These are phyloP conservation scores for Pangasius mekongensis DNA, from an alignment of 2,797 vertebrate species.

Conservation along the genomic window DNA sequence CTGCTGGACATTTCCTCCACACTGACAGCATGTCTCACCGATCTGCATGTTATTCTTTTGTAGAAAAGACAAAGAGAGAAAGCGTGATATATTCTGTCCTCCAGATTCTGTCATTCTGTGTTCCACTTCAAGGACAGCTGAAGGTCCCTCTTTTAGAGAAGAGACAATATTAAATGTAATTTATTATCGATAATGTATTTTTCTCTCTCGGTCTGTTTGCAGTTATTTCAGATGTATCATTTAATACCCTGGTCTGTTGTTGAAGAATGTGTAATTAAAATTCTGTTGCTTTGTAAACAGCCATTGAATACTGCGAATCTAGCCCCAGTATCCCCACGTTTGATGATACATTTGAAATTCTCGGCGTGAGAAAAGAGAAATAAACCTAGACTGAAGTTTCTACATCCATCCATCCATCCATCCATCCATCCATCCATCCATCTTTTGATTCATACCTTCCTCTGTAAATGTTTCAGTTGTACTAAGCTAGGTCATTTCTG, in stretches of 20 bases:
- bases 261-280: constrained; percentile 7
- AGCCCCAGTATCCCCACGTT: neutral
- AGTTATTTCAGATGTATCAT: neutral
- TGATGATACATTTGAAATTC: neutral
- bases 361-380: neutral
- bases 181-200: neutral
- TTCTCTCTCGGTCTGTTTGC: neutral
- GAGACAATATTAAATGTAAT: neutral
- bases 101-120: neutral
- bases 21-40: constrained; percentile 20
- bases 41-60: constrained; percentile 22
- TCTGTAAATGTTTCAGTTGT: neutral
- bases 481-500: too few relatives aligned
- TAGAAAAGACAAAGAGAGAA: neutral
- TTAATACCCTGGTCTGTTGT: neutral
- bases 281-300: neutral
- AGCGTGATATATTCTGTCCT: neutral
- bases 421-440: neutral
- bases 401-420: neutral
- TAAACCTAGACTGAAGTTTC: neutral
- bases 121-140: neutral
- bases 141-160: neutral
- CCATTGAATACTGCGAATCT: neutral
- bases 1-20: constrained; percentile 36
- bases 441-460: neutral